A percentile compares a stretch with the other conserved stretches of the same genome.
phyloP scores from a whole-genome alignment of 2,113 vertebrate genomes.

The Telmatochromis sp. region DNA sequence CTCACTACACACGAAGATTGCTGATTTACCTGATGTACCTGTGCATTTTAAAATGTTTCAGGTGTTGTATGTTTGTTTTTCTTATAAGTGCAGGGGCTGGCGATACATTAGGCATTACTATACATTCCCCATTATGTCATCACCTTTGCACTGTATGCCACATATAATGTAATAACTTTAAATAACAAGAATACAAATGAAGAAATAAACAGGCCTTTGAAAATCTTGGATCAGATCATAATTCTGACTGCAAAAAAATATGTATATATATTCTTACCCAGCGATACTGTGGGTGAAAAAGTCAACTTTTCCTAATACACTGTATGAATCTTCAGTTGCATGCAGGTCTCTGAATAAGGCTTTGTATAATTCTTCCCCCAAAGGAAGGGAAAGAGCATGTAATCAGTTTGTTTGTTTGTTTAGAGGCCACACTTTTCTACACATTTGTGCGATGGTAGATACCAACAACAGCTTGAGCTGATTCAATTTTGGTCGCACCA shows the following conservation, averaged over 20 bases:
- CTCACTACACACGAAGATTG: neutral
- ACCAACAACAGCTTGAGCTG: neutral
- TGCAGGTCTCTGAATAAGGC: neutral
- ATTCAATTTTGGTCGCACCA: fast-evolving
- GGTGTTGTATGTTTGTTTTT: neutral
- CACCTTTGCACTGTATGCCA: neutral
- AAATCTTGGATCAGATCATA: neutral
- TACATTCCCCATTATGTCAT: fast-evolving
- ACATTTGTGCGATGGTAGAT: neutral
- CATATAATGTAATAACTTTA: neutral
- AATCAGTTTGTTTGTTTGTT: neutral
- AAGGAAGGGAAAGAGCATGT: fast-evolving
- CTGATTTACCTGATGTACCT: neutral
- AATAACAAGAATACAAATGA: neutral
- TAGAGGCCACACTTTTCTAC: neutral
- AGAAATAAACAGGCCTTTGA: neutral
- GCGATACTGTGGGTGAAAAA: neutral
- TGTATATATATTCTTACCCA: neutral
- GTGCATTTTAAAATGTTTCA: neutral
- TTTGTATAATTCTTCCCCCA: neutral
- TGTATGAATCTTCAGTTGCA: neutral
- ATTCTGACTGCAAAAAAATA: neutral
- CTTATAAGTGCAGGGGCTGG: fast-evolving
- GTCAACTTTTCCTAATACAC: neutral
- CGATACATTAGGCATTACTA: neutral